These are phyloP conservation scores for Tachycineta bicolor DNA, from an alignment of 2,113 vertebrate genomes.

Conservation along the genomic window DNA sequence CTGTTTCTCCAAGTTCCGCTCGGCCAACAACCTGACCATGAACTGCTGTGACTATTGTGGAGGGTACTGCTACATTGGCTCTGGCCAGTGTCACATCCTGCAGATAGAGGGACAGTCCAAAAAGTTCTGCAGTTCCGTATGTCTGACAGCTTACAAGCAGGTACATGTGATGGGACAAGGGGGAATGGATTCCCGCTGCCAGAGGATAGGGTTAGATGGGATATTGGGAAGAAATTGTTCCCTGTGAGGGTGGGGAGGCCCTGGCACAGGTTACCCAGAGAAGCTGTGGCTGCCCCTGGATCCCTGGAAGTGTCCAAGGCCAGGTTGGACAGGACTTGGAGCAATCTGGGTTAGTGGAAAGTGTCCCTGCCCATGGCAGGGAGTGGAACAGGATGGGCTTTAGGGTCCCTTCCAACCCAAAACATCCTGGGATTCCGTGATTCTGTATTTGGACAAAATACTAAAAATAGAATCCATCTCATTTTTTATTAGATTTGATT, in stretches of 20 bases:
- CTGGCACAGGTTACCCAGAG: not conserved
- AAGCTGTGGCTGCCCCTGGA: not conserved
- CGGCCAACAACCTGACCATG: conserved; percentile 89
- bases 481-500: not conserved
- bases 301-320: not conserved
- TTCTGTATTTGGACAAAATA: not conserved
- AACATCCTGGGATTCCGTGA: not conserved
- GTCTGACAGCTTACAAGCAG: conserved; percentile 88
- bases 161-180: conserved; percentile 50
- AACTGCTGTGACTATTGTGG: conserved; percentile 91
- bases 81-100: conserved; percentile 83
- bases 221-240: not conserved
- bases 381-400: accelerated
- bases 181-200: not conserved
- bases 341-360: accelerated
- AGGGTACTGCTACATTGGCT: conserved; percentile 85
- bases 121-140: conserved; percentile 87
- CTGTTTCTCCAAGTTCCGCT: conserved; percentile 92
- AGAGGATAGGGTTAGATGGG: not conserved
- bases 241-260: accelerated
- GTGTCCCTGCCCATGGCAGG: not conserved
- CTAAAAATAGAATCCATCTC: not conserved
- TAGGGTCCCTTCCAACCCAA: not conserved
- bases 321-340: not conserved
- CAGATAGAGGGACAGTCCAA: conserved; percentile 86